Percentiles rank a stretch among this genome's conserved stretches.
Conservation (phyloP, 2,888 invertebrate genomes). For the Pseudococcus jackbeardsleyi region DNA sequence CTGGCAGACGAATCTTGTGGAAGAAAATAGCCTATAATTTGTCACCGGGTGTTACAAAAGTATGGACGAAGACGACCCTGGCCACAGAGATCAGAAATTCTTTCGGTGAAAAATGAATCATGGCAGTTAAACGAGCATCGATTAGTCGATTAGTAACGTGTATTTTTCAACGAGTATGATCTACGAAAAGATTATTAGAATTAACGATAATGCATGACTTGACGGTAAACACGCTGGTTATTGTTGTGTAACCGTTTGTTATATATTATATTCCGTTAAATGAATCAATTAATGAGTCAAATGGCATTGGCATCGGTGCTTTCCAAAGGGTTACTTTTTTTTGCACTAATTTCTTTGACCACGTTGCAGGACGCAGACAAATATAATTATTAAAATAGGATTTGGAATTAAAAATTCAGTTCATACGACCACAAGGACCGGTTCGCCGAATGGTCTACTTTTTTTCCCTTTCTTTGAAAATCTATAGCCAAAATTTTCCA, state of each 20-base stretch:
- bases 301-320: neutral
- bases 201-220: neutral
- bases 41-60: neutral
- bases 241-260: neutral
- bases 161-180: neutral
- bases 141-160: conserved; percentile 1
- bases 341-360: neutral
- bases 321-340: neutral
- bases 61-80: neutral
- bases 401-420: neutral
- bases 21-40: neutral
- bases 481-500: neutral
- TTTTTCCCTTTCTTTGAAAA: neutral
- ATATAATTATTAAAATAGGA: too few relatives aligned
- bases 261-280: neutral
- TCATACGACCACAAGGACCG: neutral
- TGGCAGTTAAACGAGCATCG: neutral
- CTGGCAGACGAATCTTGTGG: neutral
- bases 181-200: neutral
- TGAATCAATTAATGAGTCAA: conserved; percentile 13
- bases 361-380: too few relatives aligned
- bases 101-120: neutral
- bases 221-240: conserved; percentile 1
- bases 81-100: neutral
- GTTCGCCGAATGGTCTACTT: neutral